Evolutionary conservation across 2,888 invertebrate species (phyloP).

Genomic region (Dinocampus coccinellae): DNA sequence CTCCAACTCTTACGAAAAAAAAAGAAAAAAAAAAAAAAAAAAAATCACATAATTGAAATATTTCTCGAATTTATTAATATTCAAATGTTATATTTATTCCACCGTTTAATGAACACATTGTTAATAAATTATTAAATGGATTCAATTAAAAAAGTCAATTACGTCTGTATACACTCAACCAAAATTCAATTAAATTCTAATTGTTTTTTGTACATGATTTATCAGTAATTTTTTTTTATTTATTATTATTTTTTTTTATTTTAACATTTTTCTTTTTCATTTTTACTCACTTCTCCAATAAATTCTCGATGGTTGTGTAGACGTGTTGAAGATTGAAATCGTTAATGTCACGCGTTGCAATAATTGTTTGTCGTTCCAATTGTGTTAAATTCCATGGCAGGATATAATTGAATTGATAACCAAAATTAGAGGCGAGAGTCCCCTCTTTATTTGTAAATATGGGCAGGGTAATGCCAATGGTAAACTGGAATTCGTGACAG

Average conservation of each 20-base stretch:
- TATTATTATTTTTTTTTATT: not conserved
- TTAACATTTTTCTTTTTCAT: not conserved
- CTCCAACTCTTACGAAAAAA: not conserved
- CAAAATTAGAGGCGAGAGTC: constrained; percentile 56
- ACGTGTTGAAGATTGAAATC: constrained; percentile 58
- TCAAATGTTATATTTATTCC: not conserved
- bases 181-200: not conserved
- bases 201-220: not conserved
- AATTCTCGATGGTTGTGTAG: constrained; percentile 59
- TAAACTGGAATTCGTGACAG: constrained; percentile 50
- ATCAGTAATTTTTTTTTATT: not conserved
- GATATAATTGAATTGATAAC: constrained; percentile 65
- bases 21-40: not conserved
- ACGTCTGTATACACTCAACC: not conserved
- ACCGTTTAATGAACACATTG: not conserved
- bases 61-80: not conserved
- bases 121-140: not conserved
- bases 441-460: constrained; percentile 59
- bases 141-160: not conserved
- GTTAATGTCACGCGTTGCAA: constrained; percentile 55
- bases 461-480: constrained; percentile 60
- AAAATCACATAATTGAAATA: constrained; percentile 19
- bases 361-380: constrained; percentile 54
- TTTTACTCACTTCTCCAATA: constrained; percentile 63
- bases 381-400: constrained; percentile 64